A percentile compares a stretch with the other conserved stretches of the same genome.
These are phyloP conservation scores for Cottoperca gobio DNA, from an alignment of 2,797 vertebrate species.

Conservation along the genomic window DNA sequence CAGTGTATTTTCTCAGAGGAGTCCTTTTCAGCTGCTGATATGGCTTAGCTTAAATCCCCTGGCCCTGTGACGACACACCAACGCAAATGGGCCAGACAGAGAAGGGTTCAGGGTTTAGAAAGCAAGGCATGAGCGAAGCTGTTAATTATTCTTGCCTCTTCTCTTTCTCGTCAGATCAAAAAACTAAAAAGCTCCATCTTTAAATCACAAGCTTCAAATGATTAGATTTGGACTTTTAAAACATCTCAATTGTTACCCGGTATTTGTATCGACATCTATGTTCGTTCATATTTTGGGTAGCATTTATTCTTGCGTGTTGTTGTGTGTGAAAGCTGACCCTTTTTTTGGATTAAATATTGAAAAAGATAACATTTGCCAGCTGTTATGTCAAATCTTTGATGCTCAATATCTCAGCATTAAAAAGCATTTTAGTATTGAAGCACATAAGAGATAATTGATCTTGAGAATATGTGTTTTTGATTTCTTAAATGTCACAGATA, in stretches of 20 bases:
- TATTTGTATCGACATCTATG: neutral
- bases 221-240: neutral
- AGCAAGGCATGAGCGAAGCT: conserved; percentile 37
- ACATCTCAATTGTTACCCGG: neutral
- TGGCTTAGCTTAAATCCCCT: conserved; percentile 71
- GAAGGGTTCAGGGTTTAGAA: conserved; percentile 58
- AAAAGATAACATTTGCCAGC: conserved; percentile 9
- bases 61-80: conserved; percentile 61
- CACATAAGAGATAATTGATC: neutral
- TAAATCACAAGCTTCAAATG: conserved; percentile 2
- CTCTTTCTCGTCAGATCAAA: conserved; percentile 28
- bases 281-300: conserved; percentile 6
- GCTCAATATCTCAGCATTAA: conserved; percentile 19
- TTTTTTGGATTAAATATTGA: conserved; percentile 36
- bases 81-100: conserved; percentile 58
- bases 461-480: conserved; percentile 5
- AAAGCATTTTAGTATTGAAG: neutral
- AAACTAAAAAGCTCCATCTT: conserved; percentile 17
- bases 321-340: conserved; percentile 25
- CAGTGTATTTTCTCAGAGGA: conserved; percentile 62
- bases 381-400: conserved; percentile 24
- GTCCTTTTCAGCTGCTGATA: conserved; percentile 66
- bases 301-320: neutral
- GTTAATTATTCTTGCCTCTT: conserved; percentile 44
- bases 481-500: conserved; percentile 1